Evolutionary conservation across 2,888 invertebrate genomes (phyloP), one percentile per base, ranked within the genome.

Genomic region (Macaria liturata): DNA sequence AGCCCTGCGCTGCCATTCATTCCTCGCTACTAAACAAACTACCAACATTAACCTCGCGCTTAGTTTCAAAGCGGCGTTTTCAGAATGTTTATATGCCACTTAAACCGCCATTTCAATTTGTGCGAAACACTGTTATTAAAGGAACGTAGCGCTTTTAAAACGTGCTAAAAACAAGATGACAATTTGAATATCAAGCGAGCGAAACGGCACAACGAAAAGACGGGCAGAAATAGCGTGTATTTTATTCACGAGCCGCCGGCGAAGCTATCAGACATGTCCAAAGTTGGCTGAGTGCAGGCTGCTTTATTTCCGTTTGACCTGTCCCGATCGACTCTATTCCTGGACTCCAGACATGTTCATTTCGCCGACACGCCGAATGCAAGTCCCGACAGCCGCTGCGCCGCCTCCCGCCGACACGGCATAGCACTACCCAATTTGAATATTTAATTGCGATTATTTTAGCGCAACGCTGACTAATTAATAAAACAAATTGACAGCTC

Each of bases 271-370:
- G 88, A 86, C 86, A 84, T 84, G 89, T 88, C 86, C 84, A 85
- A 89, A 89, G 79, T 90, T 84, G 75, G 81, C 76, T 83, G 86
- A 88, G 86, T 86, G 85, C 86, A 86, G 85, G 77, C 78, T 81
- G 86, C 84, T 88, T 88, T 90, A 89, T 89, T 89, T 90, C 88
- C 88, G 88, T 87, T 87, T 83, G 89, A 89, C 84, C 88, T 83
- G 87, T 84, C 86, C 78, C 83, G 84, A 81, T 86, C 83, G 83
- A 85, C 74, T 81, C 83, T 86, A 84, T 88, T 89, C 85, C 84
- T 83, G 80, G 79, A 84, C 71, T 69, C 80, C 83, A 87, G 88
- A 87, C 87, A 77, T 86, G 88, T 89, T 86, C 84, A 81, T 82
- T 86, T 83, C 70, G 71, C 80, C 76, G 87, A 87, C 88, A 86